Base-by-base conservation (phyloP, 2,888 invertebrate species). In the Trissonchulus latispiculum region DNA sequence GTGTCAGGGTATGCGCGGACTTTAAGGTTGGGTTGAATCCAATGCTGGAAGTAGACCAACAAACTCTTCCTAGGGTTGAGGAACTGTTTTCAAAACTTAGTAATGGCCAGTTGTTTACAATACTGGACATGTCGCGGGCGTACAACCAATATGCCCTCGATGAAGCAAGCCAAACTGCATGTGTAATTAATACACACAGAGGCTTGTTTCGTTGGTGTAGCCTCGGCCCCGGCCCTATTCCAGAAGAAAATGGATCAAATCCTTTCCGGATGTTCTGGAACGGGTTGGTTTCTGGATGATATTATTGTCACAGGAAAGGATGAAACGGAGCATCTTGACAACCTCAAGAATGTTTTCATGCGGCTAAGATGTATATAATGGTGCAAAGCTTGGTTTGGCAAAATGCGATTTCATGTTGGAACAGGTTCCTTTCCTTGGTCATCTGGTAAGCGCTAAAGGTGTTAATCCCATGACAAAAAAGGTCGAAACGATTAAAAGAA, bases 401-500 rank as follows among this genome's bases (percentile, higher is more conserved):
- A 64, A 64, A 28, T 64, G 66, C 35, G n/a, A 29, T 64, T 64
- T 64, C n/a, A 15, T 33, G 32, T 15, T 18, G 35, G 18, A 29
- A 64, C 28, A 8, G 31, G n/a, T 64, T 15, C 8, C 31, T 8
- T 64, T 15, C 8, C 66, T 64, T 33, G 66, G 66, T 28, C 35
- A 28, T 8, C 3, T 33, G 15, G 3, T 64, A 32, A 32, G 15
- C 8, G 18, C 8, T 15, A 33, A 64, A 15, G 66, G 66, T 15
- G 28, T 64, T 23, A 23, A 48, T n/a, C 35, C 66, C 66, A 64
- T 70, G 15, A 28, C 62, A n/a, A 8, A 48, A 23, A 76, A 76
- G 37, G 75, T 77, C 2, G 71, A 70, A 36, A 75, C 76, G 18
- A 77, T 76, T 29, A 61, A 68, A 23, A 36, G 67, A 23, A 69